A percentile compares a stretch with the other conserved stretches of the same genome.
These are phyloP conservation scores for Sturnira hondurensis DNA, from an alignment of 2,113 vertebrate genomes.

Conservation along the genomic window DNA sequence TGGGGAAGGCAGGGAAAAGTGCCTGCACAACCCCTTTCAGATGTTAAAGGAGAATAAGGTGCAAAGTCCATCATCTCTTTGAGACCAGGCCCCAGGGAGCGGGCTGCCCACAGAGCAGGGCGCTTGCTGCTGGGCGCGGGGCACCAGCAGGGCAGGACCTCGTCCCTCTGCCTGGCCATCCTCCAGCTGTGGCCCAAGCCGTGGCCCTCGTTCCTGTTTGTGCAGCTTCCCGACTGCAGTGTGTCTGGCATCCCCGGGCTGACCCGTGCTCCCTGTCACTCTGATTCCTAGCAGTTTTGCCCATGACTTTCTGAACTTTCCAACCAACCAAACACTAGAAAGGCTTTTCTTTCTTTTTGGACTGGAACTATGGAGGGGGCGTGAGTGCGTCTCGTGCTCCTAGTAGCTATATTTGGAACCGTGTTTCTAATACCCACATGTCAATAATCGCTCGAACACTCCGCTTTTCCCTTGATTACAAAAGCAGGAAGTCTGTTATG, in stretches of 20 bases:
- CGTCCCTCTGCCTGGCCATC: rapidly evolving
- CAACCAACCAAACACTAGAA: neutral
- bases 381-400: neutral
- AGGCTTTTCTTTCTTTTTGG: neutral
- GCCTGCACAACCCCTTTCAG: neutral
- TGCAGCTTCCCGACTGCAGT: neutral
- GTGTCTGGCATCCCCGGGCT: neutral
- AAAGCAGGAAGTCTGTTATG: constrained; percentile 84
- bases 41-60: neutral
- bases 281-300: neutral
- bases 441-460: constrained; percentile 77
- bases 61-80: neutral
- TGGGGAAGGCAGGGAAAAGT: neutral
- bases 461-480: constrained; percentile 78
- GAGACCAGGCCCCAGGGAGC: neutral
- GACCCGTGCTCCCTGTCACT: neutral
- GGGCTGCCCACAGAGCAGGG: neutral
- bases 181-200: neutral
- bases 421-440: constrained; percentile 73
- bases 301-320: constrained; percentile 8
- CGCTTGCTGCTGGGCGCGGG: neutral
- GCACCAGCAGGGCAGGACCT: neutral
- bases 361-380: neutral
- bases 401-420: constrained; percentile 70
- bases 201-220: neutral